These are phyloP conservation scores for Larimichthys crocea DNA, from an alignment of 2,113 vertebrate genomes.

Conservation along the genomic window DNA sequence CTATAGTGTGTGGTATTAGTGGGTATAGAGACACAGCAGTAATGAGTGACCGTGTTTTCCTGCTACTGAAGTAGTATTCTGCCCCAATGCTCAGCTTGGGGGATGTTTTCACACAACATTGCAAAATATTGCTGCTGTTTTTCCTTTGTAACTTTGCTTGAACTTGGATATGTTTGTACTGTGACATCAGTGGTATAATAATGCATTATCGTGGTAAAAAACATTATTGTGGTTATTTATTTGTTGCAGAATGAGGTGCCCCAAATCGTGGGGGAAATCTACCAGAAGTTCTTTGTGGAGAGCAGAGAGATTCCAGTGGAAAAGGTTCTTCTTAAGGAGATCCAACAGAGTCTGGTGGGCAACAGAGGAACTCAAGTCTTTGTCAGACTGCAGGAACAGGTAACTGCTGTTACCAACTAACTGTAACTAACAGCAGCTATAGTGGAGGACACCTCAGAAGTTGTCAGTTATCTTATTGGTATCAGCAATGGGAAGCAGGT, in stretches of 20 bases:
- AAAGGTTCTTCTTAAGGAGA: constrained; percentile 96
- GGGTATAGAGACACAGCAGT: background rate
- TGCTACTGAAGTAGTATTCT: background rate
- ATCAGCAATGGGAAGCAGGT: too few relatives aligned
- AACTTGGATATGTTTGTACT: background rate
- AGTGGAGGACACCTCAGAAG: background rate
- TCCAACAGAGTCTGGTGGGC: constrained; percentile 97
- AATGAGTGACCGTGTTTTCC: background rate
- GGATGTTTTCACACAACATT: background rate
- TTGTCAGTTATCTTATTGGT: too few relatives aligned
- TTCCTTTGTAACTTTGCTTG: background rate
- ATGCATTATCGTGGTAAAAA: background rate
- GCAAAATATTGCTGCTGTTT: background rate
- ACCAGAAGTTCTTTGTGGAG: constrained; percentile 98
- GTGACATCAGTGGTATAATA: background rate
- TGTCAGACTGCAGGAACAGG: constrained; percentile 91
- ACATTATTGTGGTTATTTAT: background rate
- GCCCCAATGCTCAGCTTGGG: background rate
- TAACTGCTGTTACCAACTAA: constrained; percentile 48
- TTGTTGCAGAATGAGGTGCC: constrained; percentile 92
- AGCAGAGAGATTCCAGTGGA: constrained; percentile 96
- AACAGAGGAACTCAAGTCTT: constrained; percentile 98
- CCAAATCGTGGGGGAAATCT: constrained; percentile 97
- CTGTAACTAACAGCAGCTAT: background rate
- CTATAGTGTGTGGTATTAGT: background rate